phyloP scores from a whole-genome alignment of 64 coral and sea anemone species.

The Acropora tenuis region DNA sequence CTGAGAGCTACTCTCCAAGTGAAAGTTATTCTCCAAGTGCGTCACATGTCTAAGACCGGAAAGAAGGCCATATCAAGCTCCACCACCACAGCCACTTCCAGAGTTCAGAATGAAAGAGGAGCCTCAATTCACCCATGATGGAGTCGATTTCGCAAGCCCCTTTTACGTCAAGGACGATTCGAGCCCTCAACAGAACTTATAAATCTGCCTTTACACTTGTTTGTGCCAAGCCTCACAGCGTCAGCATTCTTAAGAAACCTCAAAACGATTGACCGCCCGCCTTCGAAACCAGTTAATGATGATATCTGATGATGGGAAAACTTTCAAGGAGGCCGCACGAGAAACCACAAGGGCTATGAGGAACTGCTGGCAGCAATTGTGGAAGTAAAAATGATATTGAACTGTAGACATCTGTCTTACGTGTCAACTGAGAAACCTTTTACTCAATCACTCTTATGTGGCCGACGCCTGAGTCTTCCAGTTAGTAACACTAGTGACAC shows the following conservation, averaged over 20 bases:
- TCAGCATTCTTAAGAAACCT: conserved; percentile 36
- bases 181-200: too few species aligned
- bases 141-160: too few species aligned
- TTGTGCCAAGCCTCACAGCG: conserved; percentile 7
- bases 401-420: conserved; percentile 9
- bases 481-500: background rate
- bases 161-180: too few species aligned
- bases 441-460: conserved; percentile 5
- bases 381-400: conserved; percentile 8
- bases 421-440: background rate
- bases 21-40: too few species aligned
- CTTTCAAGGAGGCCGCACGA: conserved; percentile 19
- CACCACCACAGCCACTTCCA: too few species aligned
- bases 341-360: background rate
- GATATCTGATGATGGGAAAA: background rate
- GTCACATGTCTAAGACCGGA: too few species aligned
- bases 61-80: too few species aligned
- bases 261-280: conserved; percentile 18
- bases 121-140: too few species aligned
- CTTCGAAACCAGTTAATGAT: too few species aligned
- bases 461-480: background rate
- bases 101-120: too few species aligned
- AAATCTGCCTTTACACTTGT: too few species aligned
- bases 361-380: conserved; percentile 30
- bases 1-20: too few species aligned